Base-by-base conservation (phyloP, 2,888 invertebrate genomes). In the Theretra japonica region DNA sequence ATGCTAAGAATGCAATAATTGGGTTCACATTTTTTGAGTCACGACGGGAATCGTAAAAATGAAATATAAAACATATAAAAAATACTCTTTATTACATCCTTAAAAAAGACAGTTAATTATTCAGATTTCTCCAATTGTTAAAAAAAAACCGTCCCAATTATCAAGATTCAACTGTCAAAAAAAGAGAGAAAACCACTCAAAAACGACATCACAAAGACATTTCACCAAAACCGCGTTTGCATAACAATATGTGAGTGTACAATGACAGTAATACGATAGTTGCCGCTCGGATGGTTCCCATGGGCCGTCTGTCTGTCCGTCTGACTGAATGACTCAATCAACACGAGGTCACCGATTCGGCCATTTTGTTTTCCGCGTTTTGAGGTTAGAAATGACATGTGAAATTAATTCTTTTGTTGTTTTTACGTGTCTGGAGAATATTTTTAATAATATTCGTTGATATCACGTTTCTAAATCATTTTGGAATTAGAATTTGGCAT, bases 291-390 rank as follows among this genome's bases (percentile, higher is more conserved):
- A 79, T 77, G 75, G 78, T 86, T 87, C 85, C 83, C 86, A 86
- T 80, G 80, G 77, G 76, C 69, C 68, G 80, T 76, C 79, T 80
- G 80, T 79, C 74, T 73, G 82, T 77, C 80, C 74, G 84, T 81
- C 80, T 78, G 79, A 80, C 81, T 75, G 78, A 88, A 88, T 82
- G 82, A 79, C 84, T 86, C 84, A 87, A 88, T 89, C 85, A 80
- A 76, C 70, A 70, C 75, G 75, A 82, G 80, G 82, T 78, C 81
- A 79, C 79, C 53, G 53, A 53, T 80, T 78, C 73, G 76, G 75
- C 76, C 81, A 81, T 82, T 84, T 76, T 73, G 23, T 65, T 59
- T 50, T 57, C 59, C 60, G 53, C n/a, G 74, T 74, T 75, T 75
- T 74, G 73, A 68, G 75, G 73, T 72, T 75, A 76, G 77, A 80